Evolutionary conservation across 2,113 vertebrate species (phyloP).

Genomic region (Agapornis roseicollis): DNA sequence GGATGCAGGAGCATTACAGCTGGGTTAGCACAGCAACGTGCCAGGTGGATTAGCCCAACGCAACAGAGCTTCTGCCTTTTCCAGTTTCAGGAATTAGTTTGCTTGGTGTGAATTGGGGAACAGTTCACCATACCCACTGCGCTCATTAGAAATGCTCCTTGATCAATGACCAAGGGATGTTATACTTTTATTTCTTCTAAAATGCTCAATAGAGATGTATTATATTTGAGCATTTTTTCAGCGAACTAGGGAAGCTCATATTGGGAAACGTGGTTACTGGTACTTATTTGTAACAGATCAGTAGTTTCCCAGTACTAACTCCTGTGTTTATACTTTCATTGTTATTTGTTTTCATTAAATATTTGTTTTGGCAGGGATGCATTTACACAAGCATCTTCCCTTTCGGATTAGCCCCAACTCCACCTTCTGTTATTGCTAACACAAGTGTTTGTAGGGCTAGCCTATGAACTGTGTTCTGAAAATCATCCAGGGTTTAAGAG

Average conservation of each 20-base stretch:
- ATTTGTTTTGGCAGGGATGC: background rate
- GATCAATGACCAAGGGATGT: background rate
- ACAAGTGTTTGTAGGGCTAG: background rate
- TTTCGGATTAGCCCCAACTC: background rate
- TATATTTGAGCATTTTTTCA: background rate
- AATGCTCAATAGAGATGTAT: background rate
- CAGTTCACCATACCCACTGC: background rate
- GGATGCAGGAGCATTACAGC: background rate
- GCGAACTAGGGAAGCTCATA: background rate
- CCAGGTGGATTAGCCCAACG: background rate
- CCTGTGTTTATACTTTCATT: background rate
- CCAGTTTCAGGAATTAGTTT: background rate
- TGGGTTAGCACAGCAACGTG: fast-evolving
- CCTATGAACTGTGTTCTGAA: background rate
- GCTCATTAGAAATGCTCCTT: background rate
- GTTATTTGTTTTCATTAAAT: background rate
- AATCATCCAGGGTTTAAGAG: background rate
- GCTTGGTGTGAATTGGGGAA: background rate
- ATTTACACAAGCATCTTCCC: background rate
- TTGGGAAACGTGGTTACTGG: background rate
- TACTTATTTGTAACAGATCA: background rate
- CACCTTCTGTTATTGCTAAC: background rate
- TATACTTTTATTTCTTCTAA: background rate
- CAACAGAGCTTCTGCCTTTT: background rate
- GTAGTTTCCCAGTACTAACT: background rate